Evolutionary conservation across 2,797 vertebrate species (phyloP).

Genomic region (Trachops cirrhosus): DNA sequence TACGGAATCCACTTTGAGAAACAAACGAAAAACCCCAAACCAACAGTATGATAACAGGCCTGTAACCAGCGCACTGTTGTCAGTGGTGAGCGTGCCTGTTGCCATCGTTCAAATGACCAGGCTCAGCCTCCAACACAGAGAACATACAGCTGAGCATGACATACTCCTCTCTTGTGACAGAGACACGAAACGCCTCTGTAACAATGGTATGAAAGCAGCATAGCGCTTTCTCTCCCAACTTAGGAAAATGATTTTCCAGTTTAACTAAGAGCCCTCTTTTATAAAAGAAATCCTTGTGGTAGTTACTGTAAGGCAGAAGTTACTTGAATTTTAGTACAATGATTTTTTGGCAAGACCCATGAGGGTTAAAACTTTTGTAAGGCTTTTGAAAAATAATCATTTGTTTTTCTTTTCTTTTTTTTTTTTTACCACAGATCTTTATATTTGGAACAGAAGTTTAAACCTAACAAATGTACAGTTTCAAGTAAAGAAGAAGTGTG

Average conservation of each 20-base stretch:
- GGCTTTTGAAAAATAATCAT: rapidly evolving
- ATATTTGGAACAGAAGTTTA: conserved; percentile 29
- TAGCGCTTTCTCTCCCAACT: conserved; percentile 13
- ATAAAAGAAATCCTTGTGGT: not conserved
- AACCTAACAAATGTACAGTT: not conserved
- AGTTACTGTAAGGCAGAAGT: not conserved
- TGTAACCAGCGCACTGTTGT: not conserved
- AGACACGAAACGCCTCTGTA: not conserved
- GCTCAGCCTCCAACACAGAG: not conserved
- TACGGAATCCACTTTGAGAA: not conserved
- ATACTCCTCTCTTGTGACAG: not conserved
- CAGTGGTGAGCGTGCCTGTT: not conserved
- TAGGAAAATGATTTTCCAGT: not conserved
- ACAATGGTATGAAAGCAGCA: not conserved
- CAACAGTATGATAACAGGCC: not conserved
- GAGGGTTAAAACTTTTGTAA: conserved; percentile 25
- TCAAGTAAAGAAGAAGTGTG: not conserved
- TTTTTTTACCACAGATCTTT: not conserved
- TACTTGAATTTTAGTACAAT: conserved; percentile 2
- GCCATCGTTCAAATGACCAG: not conserved
- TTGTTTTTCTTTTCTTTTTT: no score
- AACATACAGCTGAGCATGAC: not conserved
- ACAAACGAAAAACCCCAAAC: not conserved
- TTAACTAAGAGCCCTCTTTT: not conserved
- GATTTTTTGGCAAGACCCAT: not conserved